Base-by-base conservation (phyloP, 2,888 invertebrate genomes). In the Ennomos quercinarius region DNA sequence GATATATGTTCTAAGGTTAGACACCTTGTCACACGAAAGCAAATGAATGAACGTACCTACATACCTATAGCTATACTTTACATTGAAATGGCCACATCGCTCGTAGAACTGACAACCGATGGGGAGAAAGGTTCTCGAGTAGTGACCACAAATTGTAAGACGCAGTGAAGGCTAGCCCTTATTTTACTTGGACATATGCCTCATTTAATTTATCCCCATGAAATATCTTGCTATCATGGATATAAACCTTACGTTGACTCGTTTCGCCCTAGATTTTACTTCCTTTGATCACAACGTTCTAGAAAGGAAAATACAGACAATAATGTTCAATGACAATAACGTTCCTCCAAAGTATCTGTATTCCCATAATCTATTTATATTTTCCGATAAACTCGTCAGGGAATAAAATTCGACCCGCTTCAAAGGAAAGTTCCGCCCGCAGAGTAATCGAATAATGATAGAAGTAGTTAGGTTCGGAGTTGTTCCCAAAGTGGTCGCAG, bases 381-480 rank as follows among this genome's bases (percentile, higher is more conserved):
- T 48, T 50, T 43, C 53, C 39, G 17, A 43, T 51, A 56, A 47
- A 56, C 27, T 61, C 50, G 46, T 47, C 47, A 35, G 60, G 60
- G 55, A 61, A 55, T 59, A 59, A 56, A 61, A 61, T 61, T 61
- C 36, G 47, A 61, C 38, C 51, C 46, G 43, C 9, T 55, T 51
- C 60, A 47, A 64, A 64, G 57, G 52, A 62, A 59, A 67, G 61
- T 65, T 66, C 55, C 40, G 51, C 43, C 58, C 61, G 44, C 64
- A 49, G 51, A 64, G 50, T 65, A 68, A 68, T 68, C 55, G 47
- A 63, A 67, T 67, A 45, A 63, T 50, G 57, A 35, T 59, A 61
- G 42, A 51, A 57, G 51, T 61, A 60, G 55, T 51, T 46, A 42
- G 50, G 13, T 55, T 12, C 12, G 42, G 34, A 42, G 12, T 46